These are phyloP conservation scores for Ceratina australensis DNA, from an alignment of 1,140 invertebrate species.

Conservation along the genomic window DNA sequence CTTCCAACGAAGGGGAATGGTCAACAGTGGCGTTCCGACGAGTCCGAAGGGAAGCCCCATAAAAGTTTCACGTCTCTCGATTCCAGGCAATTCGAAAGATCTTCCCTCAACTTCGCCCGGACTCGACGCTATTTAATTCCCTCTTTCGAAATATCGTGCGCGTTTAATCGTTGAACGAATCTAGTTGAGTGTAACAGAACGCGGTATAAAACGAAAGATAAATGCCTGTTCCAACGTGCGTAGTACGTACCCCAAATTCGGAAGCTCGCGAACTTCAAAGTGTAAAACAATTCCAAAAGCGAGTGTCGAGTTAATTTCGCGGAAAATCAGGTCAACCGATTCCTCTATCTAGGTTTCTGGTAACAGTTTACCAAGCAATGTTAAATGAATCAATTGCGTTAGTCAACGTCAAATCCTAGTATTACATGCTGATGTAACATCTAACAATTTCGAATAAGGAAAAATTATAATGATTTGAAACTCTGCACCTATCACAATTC, in stretches of 20 bases:
- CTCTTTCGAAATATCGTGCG: background rate
- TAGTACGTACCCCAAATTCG: too few species aligned
- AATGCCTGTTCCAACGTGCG: background rate
- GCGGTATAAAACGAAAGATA: conserved; percentile 20
- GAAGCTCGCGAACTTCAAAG: background rate
- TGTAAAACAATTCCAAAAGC: conserved; percentile 37
- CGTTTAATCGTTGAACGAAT: conserved; percentile 24
- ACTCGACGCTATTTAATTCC: conserved; percentile 18
- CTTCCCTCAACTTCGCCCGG: conserved; percentile 23
- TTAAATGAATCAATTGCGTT: conserved; percentile 34
- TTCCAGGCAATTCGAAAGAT: conserved; percentile 59
- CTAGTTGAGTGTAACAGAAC: background rate
- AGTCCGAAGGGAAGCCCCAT: conserved; percentile 33
- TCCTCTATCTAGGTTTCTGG: background rate
- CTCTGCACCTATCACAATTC: too few species aligned
- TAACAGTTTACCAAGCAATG: conserved; percentile 27
- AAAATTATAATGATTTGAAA: conserved; percentile 12
- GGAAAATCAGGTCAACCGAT: conserved; percentile 57
- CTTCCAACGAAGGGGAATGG: conserved; percentile 46
- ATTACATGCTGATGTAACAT: too few species aligned
- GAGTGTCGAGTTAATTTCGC: conserved; percentile 50
- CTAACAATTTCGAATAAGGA: conserved; percentile 8
- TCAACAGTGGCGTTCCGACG: conserved; percentile 50
- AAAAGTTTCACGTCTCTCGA: conserved; percentile 63
- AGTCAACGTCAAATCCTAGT: background rate